Base-by-base conservation (phyloP, 2,888 invertebrate genomes). In the Caenorhabditis becei region DNA sequence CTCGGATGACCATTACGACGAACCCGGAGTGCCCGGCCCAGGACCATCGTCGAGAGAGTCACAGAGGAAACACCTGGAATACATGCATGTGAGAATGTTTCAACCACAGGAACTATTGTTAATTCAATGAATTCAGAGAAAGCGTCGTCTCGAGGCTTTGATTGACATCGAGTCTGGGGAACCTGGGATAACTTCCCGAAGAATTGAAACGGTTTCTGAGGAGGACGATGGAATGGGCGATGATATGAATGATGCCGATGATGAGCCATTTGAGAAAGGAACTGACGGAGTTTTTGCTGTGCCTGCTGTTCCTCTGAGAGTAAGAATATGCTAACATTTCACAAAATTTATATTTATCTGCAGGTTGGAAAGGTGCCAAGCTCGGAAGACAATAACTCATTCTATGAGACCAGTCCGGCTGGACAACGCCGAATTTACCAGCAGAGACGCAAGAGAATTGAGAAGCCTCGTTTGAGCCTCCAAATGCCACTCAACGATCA, bases 121-220 rank as follows among this genome's bases (percentile, higher is more conserved):
- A n/a, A n/a, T n/a, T n/a, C n/a, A n/a, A n/a, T n/a, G n/a, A n/a
- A 18, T 47, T 47, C 47, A 47, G 47, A 4, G 47, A 10, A 59
- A 35, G 20, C 20, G 41, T 23, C 35, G 37, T 11, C 20, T 58
- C 2, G 37, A 35, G 1, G 37, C 16, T 37, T 11, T 37, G 8
- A 37, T 58, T n/a, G 47, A 47, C 47, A 47, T 47, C 11, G 47
- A 47, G 18, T 18, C 47, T 11, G 47, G 47, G n/a, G 41, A 41
- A 14, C 41, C 41, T 32, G 32, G 56, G n/a, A n/a, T n/a, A 32
- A 7, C 32, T 16, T 32, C 35, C 35, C 3, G n/a, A 20, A 47
- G 47, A 47, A 47, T 23, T n/a, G 51, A 23, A 14, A 20, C 10
- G 8, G 23, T 51, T 11, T 16, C 44, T 5, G 51, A 51, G 28